Conservation (phyloP, 2,113 vertebrate genomes). For the Microcebus griseorufus region DNA sequence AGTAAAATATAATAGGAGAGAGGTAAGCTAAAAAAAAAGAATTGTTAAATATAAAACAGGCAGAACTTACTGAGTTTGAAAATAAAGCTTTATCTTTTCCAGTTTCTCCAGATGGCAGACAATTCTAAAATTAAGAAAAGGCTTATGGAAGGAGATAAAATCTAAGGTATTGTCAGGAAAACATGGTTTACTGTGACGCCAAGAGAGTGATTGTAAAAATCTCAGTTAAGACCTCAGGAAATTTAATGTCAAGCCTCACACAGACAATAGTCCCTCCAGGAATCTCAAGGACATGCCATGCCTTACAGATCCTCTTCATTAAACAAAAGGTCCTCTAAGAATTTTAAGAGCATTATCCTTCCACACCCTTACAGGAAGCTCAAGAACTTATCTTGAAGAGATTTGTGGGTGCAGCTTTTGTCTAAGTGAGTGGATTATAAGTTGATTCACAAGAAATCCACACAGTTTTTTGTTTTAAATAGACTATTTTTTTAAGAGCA, state of each 20-base stretch:
- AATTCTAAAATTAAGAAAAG: conserved; percentile 49
- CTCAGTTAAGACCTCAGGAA: not conserved
- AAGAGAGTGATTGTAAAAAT: not conserved
- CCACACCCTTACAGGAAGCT: not conserved
- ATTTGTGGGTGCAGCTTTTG: conserved; percentile 12
- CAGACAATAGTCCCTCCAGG: not conserved
- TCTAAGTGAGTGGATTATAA: not conserved
- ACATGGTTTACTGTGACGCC: not conserved
- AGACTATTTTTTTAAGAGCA: not conserved
- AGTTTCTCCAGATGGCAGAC: conserved; percentile 49
- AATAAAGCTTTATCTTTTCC: conserved; percentile 59
- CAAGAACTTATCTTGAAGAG: not conserved
- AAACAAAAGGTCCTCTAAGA: not conserved
- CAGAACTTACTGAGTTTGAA: conserved; percentile 34
- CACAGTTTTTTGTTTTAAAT: not conserved
- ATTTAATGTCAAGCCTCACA: not conserved
- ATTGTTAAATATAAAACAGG: conserved; percentile 45
- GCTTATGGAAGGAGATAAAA: conserved; percentile 37
- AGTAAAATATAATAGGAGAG: not conserved
- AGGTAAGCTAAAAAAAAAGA: conserved; percentile 47
- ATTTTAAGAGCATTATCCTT: not conserved
- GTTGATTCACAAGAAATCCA: not conserved
- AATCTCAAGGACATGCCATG: not conserved
- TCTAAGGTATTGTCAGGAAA: conserved; percentile 38
- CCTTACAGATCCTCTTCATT: not conserved